Base-by-base conservation (phyloP, 2,888 invertebrate genomes). In the Uropetala carovei region DNA sequence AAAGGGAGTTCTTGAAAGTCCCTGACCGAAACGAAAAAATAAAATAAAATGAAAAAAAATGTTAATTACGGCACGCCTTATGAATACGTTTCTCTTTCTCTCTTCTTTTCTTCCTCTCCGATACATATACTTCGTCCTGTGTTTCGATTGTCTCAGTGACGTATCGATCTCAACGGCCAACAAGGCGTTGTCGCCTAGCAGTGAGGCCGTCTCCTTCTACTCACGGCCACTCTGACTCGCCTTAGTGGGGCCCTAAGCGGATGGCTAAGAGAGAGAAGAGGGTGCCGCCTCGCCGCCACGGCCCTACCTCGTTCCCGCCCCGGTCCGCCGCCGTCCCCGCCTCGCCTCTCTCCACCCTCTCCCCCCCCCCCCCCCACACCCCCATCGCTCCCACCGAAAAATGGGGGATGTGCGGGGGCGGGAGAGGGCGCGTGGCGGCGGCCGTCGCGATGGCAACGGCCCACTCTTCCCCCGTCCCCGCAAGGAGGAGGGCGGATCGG, bases 101-200 rank as follows among this genome's bases (percentile, higher is more conserved):
- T 59, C 59, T 30, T 16, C 64, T 85, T 14, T 13, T 18, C 60
- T 60, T 59, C 30, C 86, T 43, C 10, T 8, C 89, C 64, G 89
- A 64, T 43, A 83, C 16, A 56, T 57, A 83, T 57, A 64, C 30
- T 89, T 64, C 30, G 83, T 60, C 43, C 75, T n/a, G 75, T 13
- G 43, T 30, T 89, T 89, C 89, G 89, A 89, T 89, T 64, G 89
- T 9, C 43, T 64, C 89, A 89, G 89, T 89, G 89, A 89, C 64
- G 89, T 89, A 89, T 89, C 89, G 89, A 89, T 89, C 89, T 89
- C 89, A 11, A 64, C 89, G 64, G 89, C 89, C 64, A 89, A 89
- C 89, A 89, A 89, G 89, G 89, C 89, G 43, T 64, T 89, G 89
- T 89, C 89, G 43, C 89, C 89, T 13, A 89, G 89, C 89, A 89